Evolutionary conservation across 2,113 vertebrate species (phyloP).

Genomic region (Pithys albifrons): DNA sequence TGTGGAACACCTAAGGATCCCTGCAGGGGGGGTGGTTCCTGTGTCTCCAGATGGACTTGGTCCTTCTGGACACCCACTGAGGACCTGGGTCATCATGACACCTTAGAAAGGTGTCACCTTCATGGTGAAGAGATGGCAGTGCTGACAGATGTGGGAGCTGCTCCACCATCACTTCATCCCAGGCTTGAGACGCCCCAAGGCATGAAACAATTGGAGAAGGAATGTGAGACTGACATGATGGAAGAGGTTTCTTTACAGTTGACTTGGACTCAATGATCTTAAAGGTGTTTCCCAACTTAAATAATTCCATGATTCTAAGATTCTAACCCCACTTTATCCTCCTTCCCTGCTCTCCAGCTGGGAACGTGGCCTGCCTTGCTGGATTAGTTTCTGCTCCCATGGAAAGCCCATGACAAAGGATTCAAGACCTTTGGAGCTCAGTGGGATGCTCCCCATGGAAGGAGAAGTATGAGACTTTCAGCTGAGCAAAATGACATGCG

Average conservation of each 20-base stretch:
- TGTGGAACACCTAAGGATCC: background rate
- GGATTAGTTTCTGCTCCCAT: background rate
- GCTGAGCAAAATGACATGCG: too few relatives aligned
- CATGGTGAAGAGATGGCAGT: background rate
- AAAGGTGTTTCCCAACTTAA: background rate
- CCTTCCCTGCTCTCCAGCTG: background rate
- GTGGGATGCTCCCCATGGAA: background rate
- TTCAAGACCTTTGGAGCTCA: background rate
- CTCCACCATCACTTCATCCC: background rate
- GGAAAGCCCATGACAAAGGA: background rate
- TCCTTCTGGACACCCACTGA: too few relatives aligned
- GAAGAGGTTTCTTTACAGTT: background rate
- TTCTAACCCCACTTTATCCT: background rate
- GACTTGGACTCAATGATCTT: background rate
- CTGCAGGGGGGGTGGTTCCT: background rate
- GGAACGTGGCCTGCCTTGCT: background rate
- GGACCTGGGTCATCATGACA: background rate
- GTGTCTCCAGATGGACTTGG: rapidly evolving
- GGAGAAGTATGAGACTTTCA: background rate
- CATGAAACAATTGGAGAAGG: background rate
- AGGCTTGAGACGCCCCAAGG: background rate
- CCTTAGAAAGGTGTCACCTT: background rate
- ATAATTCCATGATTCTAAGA: background rate
- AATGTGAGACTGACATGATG: rapidly evolving
- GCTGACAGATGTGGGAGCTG: background rate